These are phyloP conservation scores for Drosophila ustulata DNA, from an alignment of 2,888 invertebrate genomes.

Conservation along the genomic window DNA sequence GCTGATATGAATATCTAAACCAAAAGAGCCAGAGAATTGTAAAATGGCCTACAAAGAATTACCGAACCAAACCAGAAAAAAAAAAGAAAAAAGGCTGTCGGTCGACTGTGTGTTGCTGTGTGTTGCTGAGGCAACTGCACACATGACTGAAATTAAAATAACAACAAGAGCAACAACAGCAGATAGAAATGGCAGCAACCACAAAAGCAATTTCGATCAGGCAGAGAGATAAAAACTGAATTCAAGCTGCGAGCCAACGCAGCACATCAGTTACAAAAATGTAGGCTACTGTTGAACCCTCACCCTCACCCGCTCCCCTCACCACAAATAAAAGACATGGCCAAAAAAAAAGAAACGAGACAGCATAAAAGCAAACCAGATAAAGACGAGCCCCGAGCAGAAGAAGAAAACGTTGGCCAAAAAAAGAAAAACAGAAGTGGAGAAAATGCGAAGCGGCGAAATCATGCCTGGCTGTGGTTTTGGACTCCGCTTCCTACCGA, in stretches of 20 bases:
- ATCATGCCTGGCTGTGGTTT: conserved; percentile 45
- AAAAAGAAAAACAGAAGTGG: conserved; percentile 15
- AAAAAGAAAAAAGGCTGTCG: conserved; percentile 16
- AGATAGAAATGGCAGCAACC: conserved; percentile 55
- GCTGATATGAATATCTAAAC: conserved; percentile 79
- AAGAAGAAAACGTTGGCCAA: conserved; percentile 35
- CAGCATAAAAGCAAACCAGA: conserved; percentile 58
- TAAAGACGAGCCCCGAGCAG: conserved; percentile 58
- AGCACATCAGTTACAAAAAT: conserved; percentile 79
- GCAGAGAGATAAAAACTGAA: conserved; percentile 67
- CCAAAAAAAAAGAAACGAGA: conserved; percentile 30
- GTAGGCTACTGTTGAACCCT: conserved; percentile 57
- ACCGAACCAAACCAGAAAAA: conserved; percentile 6
- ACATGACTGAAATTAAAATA: conserved; percentile 77
- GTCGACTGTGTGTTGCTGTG: conserved; percentile 13
- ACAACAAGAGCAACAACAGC: conserved; percentile 60
- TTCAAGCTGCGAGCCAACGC: conserved; percentile 65
- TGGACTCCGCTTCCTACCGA: conserved; percentile 48
- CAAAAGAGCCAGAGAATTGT: conserved; percentile 70
- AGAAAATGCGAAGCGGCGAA: conserved; percentile 21
- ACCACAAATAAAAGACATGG: neutral
- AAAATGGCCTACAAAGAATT: conserved; percentile 72
- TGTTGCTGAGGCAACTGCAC: conserved; percentile 58
- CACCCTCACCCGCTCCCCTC: conserved; percentile 1
- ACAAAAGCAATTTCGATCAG: conserved; percentile 82